phyloP scores from a whole-genome alignment of 2,113 vertebrate genomes.

The Naja naja region DNA sequence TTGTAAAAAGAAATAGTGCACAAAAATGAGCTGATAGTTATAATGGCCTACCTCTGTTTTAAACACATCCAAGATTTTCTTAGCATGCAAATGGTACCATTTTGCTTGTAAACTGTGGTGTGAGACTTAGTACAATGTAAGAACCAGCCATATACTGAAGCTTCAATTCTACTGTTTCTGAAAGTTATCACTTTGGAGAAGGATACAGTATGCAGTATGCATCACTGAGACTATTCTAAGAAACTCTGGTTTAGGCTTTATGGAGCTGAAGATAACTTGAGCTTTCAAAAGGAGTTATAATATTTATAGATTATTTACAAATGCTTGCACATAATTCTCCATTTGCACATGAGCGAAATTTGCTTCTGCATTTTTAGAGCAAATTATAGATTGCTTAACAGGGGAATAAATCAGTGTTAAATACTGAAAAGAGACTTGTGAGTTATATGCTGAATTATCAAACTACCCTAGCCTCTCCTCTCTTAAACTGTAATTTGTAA shows the following conservation, averaged over 20 bases:
- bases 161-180: background rate
- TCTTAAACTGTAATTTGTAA: slow-evolving; percentile 23
- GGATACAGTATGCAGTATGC: background rate
- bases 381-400: slow-evolving; percentile 70
- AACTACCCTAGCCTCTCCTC: slow-evolving; percentile 55
- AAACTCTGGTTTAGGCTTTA: background rate
- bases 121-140: background rate
- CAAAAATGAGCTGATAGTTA: background rate
- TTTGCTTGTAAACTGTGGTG: background rate
- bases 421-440: slow-evolving; percentile 62
- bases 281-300: slow-evolving; percentile 6
- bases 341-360: slow-evolving; percentile 57
- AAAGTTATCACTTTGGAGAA: background rate
- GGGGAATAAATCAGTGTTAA: slow-evolving; percentile 62
- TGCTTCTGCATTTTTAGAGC: slow-evolving; percentile 66
- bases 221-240: background rate
- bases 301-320: slow-evolving; percentile 45
- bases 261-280: slow-evolving; percentile 47
- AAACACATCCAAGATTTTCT: background rate
- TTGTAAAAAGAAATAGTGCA: background rate
- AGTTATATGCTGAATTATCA: slow-evolving; percentile 64
- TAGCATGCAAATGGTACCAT: background rate
- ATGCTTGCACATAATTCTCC: slow-evolving; percentile 52
- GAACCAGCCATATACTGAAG: background rate
- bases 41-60: background rate